Evolutionary conservation across 2,888 invertebrate species (phyloP), one percentile per base, ranked within the genome.

Genomic region (Pseudanteris insignis): DNA sequence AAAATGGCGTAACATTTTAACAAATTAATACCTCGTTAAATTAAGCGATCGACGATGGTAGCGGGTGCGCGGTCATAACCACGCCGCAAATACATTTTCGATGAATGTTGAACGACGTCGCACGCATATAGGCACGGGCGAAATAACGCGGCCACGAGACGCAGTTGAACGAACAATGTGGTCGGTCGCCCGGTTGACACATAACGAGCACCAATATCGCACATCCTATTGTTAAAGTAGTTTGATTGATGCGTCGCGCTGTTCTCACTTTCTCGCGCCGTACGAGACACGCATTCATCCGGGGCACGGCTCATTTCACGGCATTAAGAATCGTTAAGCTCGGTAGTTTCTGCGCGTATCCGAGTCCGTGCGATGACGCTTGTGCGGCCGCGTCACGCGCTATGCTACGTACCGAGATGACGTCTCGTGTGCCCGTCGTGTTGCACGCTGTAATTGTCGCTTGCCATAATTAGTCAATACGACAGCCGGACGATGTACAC

Each of bases 321-420:
- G 48, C 65, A 62, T 62, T 65, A 55, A 47, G 55, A 65, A 62
- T 62, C 48, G 59, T 65, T 65, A 65, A 65, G 59, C 57, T 59
- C 38, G 44, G n/a, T 46, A 62, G 36, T 51, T 46, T 58, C 43
- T 37, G 48, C 55, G 47, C 59, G 55, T 53, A 30, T 36, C 55
- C 37, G 43, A 59, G 59, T 55, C n/a, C n/a, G n/a, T n/a, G n/a
- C n/a, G n/a, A n/a, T n/a, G n/a, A n/a, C n/a, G n/a, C n/a, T n/a
- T n/a, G n/a, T n/a, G n/a, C n/a, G n/a, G n/a, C n/a, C n/a, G n/a
- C n/a, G n/a, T n/a, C n/a, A n/a, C n/a, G n/a, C n/a, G n/a, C n/a
- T n/a, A n/a, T n/a, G n/a, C n/a, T n/a, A n/a, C n/a, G n/a, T n/a
- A n/a, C n/a, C n/a, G n/a, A n/a, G n/a, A n/a, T n/a, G n/a, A n/a